Conservation (phyloP, 2,888 invertebrate genomes). For the Scaptomyza caliginosa region DNA sequence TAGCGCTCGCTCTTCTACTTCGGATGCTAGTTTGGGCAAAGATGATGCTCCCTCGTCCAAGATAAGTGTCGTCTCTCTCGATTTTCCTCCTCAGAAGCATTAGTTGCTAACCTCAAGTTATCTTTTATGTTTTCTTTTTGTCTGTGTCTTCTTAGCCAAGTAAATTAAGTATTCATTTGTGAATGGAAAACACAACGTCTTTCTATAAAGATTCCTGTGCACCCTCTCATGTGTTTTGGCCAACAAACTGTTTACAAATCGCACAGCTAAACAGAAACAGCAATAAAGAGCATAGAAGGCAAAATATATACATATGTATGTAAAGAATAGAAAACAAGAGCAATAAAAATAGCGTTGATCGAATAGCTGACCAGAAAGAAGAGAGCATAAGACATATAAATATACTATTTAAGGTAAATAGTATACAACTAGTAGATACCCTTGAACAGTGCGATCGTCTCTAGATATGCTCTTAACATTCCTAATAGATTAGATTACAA, state of each 20-base stretch:
- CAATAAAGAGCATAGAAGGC: slow-evolving; percentile 38
- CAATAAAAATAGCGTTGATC: slow-evolving; percentile 58
- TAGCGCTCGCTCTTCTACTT: slow-evolving; percentile 63
- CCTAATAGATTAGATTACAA: no score
- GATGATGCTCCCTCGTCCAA: slow-evolving; percentile 56
- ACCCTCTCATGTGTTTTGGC: slow-evolving; percentile 46
- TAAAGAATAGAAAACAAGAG: slow-evolving; percentile 13
- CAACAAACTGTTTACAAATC: slow-evolving; percentile 68
- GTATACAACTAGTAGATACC: slow-evolving; percentile 28
- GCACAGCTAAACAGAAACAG: slow-evolving; percentile 49
- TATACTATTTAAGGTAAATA: neutral
- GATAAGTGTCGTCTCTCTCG: slow-evolving; percentile 78
- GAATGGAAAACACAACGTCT: neutral
- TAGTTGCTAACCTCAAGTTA: slow-evolving; percentile 7
- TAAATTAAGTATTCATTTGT: slow-evolving; percentile 2
- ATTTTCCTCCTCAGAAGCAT: slow-evolving; percentile 63
- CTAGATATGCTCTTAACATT: no score
- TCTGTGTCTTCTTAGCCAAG: neutral
- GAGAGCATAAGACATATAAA: slow-evolving; percentile 21
- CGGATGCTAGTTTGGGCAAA: slow-evolving; percentile 50
- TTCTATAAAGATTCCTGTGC: neutral
- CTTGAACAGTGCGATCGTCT: no score
- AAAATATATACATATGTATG: neutral
- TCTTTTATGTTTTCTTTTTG: neutral
- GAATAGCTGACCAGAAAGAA: slow-evolving; percentile 31